phyloP scores from a whole-genome alignment of 1,140 invertebrate species.

The Zaprionus nigranus region DNA sequence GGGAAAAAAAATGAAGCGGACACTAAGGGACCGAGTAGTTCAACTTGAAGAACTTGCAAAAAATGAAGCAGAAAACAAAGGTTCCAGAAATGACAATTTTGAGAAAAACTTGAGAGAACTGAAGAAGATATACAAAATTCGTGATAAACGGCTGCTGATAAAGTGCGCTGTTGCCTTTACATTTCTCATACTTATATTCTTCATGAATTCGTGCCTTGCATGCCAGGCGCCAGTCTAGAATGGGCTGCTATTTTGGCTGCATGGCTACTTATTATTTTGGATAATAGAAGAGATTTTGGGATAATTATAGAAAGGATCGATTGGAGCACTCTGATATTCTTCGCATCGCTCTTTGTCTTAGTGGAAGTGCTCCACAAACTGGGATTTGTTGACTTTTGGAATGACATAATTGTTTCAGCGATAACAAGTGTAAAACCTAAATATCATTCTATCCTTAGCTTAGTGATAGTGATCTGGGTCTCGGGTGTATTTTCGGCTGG shows the following conservation, averaged over 20 bases:
- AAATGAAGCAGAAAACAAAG: conserved; percentile 87
- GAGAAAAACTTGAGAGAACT: conserved; percentile 23
- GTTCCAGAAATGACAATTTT: conserved; percentile 86
- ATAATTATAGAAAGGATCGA: conserved; percentile 89
- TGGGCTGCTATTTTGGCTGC: conserved; percentile 90
- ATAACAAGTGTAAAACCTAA: conserved; percentile 87
- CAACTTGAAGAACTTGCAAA: conserved; percentile 86
- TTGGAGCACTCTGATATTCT: conserved; percentile 92
- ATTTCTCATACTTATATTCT: conserved; percentile 88
- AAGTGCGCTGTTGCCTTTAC: conserved; percentile 87
- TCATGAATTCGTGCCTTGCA: too few species aligned
- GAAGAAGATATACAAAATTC: conserved; percentile 82
- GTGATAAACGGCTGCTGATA: conserved; percentile 87
- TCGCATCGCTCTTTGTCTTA: conserved; percentile 90
- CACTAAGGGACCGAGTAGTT: conserved; percentile 85
- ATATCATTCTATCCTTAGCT: conserved; percentile 87
- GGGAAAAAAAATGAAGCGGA: too few species aligned
- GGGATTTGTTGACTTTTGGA: conserved; percentile 89
- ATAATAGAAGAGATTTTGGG: conserved; percentile 87
- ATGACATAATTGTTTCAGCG: conserved; percentile 86
- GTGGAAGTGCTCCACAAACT: conserved; percentile 90
- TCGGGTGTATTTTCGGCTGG: conserved; percentile 90
- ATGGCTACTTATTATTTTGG: conserved; percentile 87
- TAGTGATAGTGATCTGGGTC: conserved; percentile 90
- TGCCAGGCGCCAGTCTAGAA: conserved; percentile 89